Percentiles rank a stretch among this genome's conserved stretches.
Evolutionary conservation across 35 echinoderm and acorn worm genomes (phyloP).

Genomic region (Heliocidaris tuberculata): DNA sequence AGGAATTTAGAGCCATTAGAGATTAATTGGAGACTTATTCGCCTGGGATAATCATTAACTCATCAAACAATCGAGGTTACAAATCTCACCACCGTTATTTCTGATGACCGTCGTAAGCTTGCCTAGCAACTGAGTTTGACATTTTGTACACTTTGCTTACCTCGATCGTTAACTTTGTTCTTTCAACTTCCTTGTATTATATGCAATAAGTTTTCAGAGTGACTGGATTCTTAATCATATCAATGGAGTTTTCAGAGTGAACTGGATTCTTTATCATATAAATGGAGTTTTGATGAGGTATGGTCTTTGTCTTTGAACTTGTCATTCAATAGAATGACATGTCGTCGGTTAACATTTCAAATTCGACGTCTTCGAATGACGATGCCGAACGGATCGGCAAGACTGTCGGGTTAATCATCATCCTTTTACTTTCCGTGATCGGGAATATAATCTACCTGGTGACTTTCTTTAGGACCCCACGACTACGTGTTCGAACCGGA

Average conservation of each 20-base stretch:
- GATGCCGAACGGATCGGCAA: conserved; percentile 15
- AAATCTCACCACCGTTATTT: not conserved
- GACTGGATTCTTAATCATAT: too few relatives aligned
- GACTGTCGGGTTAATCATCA: conserved; percentile 11
- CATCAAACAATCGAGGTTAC: not conserved
- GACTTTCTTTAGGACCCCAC: not conserved
- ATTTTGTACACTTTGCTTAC: not conserved
- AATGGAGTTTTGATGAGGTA: too few relatives aligned
- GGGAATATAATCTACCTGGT: conserved; percentile 29
- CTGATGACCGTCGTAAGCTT: not conserved
- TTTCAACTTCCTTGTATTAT: not conserved
- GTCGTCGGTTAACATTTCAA: not conserved
- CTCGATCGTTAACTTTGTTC: not conserved
- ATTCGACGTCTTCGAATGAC: not conserved
- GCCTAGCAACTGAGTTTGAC: not conserved
- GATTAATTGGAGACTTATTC: not conserved
- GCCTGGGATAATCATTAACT: conserved; percentile 1
- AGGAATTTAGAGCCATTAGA: not conserved
- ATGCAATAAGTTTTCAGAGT: too few relatives aligned
- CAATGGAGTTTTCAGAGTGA: too few relatives aligned
- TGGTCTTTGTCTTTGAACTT: not conserved
- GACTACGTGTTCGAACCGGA: conserved; percentile 16
- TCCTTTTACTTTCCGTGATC: conserved; percentile 28
- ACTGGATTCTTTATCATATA: too few relatives aligned
- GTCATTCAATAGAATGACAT: not conserved